Evolutionary conservation across 2,113 vertebrate species (phyloP).

Genomic region (Leuciscus idus): DNA sequence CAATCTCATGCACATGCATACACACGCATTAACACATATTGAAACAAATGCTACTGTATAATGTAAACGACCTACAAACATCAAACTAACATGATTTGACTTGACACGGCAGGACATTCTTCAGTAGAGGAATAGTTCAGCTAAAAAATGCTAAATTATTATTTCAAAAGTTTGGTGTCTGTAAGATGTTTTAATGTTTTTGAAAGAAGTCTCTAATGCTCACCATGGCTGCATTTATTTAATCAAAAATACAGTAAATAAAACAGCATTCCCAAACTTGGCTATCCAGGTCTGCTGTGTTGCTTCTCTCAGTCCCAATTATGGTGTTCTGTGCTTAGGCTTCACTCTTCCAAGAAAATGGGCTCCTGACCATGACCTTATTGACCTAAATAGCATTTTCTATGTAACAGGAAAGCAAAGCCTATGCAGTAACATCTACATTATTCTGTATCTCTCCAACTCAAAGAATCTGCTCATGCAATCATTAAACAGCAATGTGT

Average conservation of each 20-base stretch:
- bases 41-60: conserved; percentile 34
- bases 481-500: background rate
- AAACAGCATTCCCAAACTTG: conserved; percentile 7
- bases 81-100: conserved; percentile 19
- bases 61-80: conserved; percentile 13
- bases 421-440: background rate
- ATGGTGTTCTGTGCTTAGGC: background rate
- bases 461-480: background rate
- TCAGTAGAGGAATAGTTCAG: background rate
- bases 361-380: background rate
- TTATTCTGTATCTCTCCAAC: background rate
- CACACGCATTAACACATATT: conserved; percentile 28
- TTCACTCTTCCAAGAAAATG: background rate
- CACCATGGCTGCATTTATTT: too few species aligned
- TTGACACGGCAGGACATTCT: background rate
- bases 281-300: background rate
- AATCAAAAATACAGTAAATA: too few species aligned
- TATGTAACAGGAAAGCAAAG: background rate
- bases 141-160: background rate
- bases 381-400: background rate
- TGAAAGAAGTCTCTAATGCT: too few species aligned
- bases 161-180: too few species aligned
- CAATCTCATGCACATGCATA: background rate
- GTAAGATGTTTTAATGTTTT: too few species aligned
- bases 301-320: background rate